phyloP scores from a whole-genome alignment of 2,888 invertebrate species.

The Digitonthophagus gazella region DNA sequence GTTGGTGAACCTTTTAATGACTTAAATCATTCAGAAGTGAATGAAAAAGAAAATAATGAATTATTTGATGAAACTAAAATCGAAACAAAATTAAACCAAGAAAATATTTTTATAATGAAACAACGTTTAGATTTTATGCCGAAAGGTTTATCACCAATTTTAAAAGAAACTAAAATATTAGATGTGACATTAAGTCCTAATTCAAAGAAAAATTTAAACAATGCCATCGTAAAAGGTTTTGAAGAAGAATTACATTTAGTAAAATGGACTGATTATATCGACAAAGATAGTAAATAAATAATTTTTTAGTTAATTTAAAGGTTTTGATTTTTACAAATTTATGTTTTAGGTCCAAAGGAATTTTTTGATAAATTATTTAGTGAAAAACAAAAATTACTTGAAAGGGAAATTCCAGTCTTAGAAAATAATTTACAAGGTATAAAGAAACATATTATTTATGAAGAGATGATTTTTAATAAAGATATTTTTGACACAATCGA shows the following conservation, averaged over 20 bases:
- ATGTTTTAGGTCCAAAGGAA: slow-evolving; percentile 41
- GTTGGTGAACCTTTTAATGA: background rate
- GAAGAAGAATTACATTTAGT: slow-evolving; percentile 43
- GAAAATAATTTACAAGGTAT: slow-evolving; percentile 17
- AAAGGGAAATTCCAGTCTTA: slow-evolving; percentile 39
- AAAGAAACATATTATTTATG: slow-evolving; percentile 19
- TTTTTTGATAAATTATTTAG: slow-evolving; percentile 46
- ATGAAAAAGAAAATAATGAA: too few relatives aligned
- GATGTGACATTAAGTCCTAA: slow-evolving; percentile 41
- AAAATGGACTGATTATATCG: slow-evolving; percentile 47
- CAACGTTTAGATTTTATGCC: slow-evolving; percentile 56
- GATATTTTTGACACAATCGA: slow-evolving; percentile 53
- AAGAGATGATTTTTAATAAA: slow-evolving; percentile 48
- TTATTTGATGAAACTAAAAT: background rate
- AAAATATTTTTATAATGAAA: slow-evolving; percentile 47
- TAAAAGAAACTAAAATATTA: slow-evolving; percentile 45
- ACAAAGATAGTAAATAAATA: slow-evolving; percentile 38
- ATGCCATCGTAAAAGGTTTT: slow-evolving; percentile 43
- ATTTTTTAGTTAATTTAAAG: background rate
- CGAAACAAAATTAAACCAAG: slow-evolving; percentile 17
- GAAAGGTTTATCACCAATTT: slow-evolving; percentile 61
- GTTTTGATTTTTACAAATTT: background rate
- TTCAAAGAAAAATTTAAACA: slow-evolving; percentile 42
- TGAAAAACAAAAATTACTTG: slow-evolving; percentile 42
- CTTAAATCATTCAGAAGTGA: background rate